A percentile compares a stretch with the other conserved stretches of the same genome.
Conservation (phyloP, 2,113 vertebrate genomes). For the Nicator chloris region DNA sequence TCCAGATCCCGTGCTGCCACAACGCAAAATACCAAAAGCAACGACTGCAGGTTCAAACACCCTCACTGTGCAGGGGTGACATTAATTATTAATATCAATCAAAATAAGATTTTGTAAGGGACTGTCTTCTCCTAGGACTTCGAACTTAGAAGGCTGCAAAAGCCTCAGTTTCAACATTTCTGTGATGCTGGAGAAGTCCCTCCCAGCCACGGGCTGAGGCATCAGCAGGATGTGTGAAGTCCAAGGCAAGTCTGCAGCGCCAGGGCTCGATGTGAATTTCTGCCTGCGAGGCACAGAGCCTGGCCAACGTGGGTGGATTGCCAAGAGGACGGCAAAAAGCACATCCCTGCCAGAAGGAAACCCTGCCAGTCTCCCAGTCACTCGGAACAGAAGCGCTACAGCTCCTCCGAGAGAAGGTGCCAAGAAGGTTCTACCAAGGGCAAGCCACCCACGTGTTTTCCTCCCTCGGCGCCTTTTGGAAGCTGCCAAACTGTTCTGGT, state of each 20-base stretch:
- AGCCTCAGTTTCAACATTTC: neutral
- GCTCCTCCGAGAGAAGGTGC: neutral
- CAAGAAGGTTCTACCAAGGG: conserved; percentile 41
- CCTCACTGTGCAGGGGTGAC: too few species aligned
- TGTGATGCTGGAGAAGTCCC: neutral
- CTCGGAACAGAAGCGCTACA: conserved; percentile 23
- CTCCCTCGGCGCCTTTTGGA: neutral
- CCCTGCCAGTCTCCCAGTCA: conserved; percentile 11
- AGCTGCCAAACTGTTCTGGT: neutral
- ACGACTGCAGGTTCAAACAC: accelerated
- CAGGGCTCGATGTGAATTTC: neutral
- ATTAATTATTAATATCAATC: neutral
- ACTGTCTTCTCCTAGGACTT: neutral
- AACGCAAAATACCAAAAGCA: neutral
- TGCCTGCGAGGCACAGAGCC: neutral
- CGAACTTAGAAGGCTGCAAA: neutral
- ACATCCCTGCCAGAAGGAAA: conserved; percentile 44
- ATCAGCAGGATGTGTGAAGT: neutral
- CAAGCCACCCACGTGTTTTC: conserved; percentile 22
- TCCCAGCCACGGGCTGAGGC: neutral
- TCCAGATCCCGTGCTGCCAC: neutral
- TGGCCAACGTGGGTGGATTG: neutral
- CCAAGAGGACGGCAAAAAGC: conserved; percentile 22
- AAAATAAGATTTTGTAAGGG: neutral
- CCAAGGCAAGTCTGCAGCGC: neutral